A percentile compares a stretch with the other conserved stretches of the same genome.
phyloP scores from a whole-genome alignment of 2,888 invertebrate species.

The Dorcus hopei region DNA sequence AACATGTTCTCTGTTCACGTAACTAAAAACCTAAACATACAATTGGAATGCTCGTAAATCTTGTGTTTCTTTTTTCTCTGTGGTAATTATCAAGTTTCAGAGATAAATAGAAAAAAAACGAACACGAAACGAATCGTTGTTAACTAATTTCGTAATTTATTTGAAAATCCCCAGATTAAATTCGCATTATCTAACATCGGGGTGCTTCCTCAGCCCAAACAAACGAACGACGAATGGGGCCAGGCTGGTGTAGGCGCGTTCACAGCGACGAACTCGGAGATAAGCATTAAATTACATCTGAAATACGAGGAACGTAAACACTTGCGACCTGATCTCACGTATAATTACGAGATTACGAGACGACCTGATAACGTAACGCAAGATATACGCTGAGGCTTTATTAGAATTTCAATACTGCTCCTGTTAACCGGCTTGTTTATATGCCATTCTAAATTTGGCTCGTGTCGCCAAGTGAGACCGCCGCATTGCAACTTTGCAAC shows the following conservation, averaged over 20 bases:
- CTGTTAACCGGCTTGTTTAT: not conserved
- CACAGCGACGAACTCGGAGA: conserved; percentile 14
- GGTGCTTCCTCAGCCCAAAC: not conserved
- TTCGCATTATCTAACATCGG: not conserved
- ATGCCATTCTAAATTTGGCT: no score
- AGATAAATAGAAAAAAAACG: not conserved
- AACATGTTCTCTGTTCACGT: no score
- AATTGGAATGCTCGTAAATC: no score
- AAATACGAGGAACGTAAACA: conserved; percentile 30
- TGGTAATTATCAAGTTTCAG: no score
- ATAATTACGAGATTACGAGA: conserved; percentile 36
- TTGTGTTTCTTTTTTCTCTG: no score
- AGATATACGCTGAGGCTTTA: conserved; percentile 5
- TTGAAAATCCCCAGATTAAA: not conserved
- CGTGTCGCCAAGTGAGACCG: no score
- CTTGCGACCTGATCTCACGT: conserved; percentile 32
- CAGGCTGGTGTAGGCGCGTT: not conserved
- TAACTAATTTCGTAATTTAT: not conserved
- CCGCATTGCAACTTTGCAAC: no score
- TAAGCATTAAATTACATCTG: conserved; percentile 38
- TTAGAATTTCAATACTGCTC: conserved; percentile 3
- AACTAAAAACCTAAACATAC: no score
- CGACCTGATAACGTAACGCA: conserved; percentile 5
- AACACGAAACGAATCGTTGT: not conserved
- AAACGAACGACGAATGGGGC: not conserved